Evolutionary conservation across 2,113 vertebrate genomes (phyloP), one percentile per base, ranked within the genome.

Genomic region (Colistium nudipinnis): DNA sequence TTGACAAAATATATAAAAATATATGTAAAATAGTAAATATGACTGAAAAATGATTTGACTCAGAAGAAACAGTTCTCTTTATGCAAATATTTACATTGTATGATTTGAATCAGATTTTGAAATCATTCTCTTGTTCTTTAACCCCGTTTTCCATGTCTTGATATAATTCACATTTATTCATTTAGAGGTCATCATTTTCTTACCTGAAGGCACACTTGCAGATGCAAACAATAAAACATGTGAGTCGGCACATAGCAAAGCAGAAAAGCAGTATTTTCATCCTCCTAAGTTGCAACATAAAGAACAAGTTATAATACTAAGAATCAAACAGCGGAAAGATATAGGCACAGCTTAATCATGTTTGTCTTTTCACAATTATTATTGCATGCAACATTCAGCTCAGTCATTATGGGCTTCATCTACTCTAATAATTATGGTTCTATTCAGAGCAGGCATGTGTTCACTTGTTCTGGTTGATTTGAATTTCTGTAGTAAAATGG

Each of bases 391-490:
- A 20, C 14, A n/a, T n/a, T n/a, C n/a, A 49, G 25, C 22, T 52
- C 4, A 62, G 6, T 63, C 22, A 44, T 55, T 38, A 33, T 56
- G 12, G 25, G 35, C 35, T 22, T 53, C 4, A 20, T 12, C 7
- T 30, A 16, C 48, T 52, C n/a, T n/a, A n/a, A n/a, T n/a, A n/a
- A n/a, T n/a, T n/a, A n/a, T n/a, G n/a, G n/a, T n/a, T n/a, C n/a
- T n/a, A n/a, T n/a, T n/a, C n/a, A n/a, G n/a, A n/a, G n/a, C n/a
- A n/a, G n/a, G n/a, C n/a, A n/a, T n/a, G 16, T 48, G 56, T 68
- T 52, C n/a, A 14, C 48, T n/a, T 80, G 38, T 30, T 55, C 22
- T 17, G 30, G 47, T 20, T 66, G 43, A 54, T 30, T 39, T 77
- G 12, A 70, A 31, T 53, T 69, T 27, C 20, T 70, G 7, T 41